Evolutionary conservation across 2,113 vertebrate genomes (phyloP).

Genomic region (Podarcis raffonei): DNA sequence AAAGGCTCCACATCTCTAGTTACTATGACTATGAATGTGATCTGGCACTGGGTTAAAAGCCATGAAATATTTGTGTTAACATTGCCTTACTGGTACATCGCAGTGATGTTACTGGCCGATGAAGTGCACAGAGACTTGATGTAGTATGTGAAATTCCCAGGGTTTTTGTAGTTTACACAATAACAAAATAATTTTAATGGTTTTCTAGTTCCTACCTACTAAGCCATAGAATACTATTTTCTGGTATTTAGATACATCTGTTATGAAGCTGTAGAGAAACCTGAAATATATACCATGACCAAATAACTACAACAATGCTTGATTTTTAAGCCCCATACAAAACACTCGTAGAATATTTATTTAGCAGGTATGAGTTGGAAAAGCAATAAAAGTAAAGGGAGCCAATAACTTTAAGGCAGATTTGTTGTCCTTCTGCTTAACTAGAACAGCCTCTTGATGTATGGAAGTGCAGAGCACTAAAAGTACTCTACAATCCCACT

Average conservation of each 20-base stretch:
- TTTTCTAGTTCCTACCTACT: conserved; percentile 70
- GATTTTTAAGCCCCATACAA: conserved; percentile 26
- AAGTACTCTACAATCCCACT: conserved; percentile 37
- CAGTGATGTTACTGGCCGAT: conserved; percentile 39
- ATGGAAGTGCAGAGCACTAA: neutral
- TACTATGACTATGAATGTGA: conserved; percentile 32
- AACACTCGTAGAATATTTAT: conserved; percentile 24
- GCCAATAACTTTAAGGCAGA: conserved; percentile 33
- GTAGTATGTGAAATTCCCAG: conserved; percentile 49
- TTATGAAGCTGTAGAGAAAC: conserved; percentile 47
- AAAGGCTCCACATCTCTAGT: conserved; percentile 39
- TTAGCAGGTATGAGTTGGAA: conserved; percentile 43
- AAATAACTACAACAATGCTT: conserved; percentile 36
- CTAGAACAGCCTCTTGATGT: conserved; percentile 30
- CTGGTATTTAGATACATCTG: conserved; percentile 69
- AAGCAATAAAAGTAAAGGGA: conserved; percentile 44
- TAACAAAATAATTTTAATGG: conserved; percentile 69
- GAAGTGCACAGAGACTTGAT: conserved; percentile 56
- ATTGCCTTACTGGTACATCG: conserved; percentile 49
- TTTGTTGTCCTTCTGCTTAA: neutral
- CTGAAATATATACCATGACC: conserved; percentile 38
- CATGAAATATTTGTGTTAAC: conserved; percentile 19
- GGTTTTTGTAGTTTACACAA: conserved; percentile 60
- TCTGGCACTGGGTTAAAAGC: conserved; percentile 35
- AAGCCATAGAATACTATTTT: conserved; percentile 64